Evolutionary conservation across 1,140 invertebrate genomes (phyloP).

Genomic region (Drosophila kikkawai): DNA sequence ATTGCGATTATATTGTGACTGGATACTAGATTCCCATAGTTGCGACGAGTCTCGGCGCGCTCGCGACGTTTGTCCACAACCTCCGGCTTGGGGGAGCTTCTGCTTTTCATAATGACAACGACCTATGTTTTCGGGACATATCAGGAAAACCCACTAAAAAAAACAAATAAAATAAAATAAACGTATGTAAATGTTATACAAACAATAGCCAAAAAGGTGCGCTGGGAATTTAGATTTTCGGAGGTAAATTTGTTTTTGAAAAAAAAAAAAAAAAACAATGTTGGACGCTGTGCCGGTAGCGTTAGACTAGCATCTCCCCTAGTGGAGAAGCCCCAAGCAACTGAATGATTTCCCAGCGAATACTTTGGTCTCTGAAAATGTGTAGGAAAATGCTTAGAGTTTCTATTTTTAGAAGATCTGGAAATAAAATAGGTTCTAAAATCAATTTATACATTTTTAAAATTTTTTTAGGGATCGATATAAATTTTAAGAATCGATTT

Average conservation of each 20-base stretch:
- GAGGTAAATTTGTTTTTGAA: background rate
- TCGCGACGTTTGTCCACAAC: constrained; percentile 45
- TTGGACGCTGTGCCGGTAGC: background rate
- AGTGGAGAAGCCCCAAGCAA: constrained; percentile 1
- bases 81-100: background rate
- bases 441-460: no score
- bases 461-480: no score
- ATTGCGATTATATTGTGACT: constrained; percentile 45
- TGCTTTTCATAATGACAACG: background rate
- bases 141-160: background rate
- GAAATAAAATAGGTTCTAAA: no score
- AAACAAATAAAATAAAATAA: background rate
- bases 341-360: background rate
- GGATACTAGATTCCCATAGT: constrained; percentile 61
- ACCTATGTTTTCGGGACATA: background rate
- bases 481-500: no score
- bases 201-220: constrained; percentile 20
- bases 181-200: no score
- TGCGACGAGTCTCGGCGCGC: constrained; percentile 52
- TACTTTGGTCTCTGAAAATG: background rate
- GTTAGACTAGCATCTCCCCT: background rate
- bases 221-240: constrained; percentile 57
- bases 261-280: background rate
- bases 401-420: no score
- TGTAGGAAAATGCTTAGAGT: background rate